phyloP scores from a whole-genome alignment of 92 coral and sea anemone species.

The Parazoanthus atlanticus region DNA sequence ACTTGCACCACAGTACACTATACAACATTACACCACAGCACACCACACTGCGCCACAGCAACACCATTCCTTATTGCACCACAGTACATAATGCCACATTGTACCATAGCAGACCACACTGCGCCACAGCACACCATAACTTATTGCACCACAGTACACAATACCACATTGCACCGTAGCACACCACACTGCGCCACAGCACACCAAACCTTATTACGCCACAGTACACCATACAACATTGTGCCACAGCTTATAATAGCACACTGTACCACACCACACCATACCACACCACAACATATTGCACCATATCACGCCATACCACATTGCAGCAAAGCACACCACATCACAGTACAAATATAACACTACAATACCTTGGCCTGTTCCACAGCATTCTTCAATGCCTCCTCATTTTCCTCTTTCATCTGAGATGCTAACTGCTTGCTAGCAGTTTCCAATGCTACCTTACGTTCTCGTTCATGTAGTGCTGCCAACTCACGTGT shows the following conservation, averaged over 20 bases:
- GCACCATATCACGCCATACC: background rate
- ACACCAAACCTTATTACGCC: too few relatives aligned
- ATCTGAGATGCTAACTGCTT: conserved; percentile 62
- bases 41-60: too few relatives aligned
- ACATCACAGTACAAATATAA: background rate
- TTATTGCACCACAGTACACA: too few relatives aligned
- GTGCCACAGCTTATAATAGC: background rate
- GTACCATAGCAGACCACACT: too few relatives aligned
- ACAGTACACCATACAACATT: too few relatives aligned
- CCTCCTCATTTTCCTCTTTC: conserved; percentile 70
- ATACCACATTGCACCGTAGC: too few relatives aligned
- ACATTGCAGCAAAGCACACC: background rate
- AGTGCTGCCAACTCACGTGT: conserved; percentile 56
- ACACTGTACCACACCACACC: background rate
- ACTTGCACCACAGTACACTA: background rate
- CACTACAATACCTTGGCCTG: conserved; percentile 70
- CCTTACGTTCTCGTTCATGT: conserved; percentile 58
- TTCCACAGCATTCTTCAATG: conserved; percentile 73
- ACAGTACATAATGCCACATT: too few relatives aligned
- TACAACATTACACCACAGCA: conserved; percentile 48
- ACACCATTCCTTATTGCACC: too few relatives aligned
- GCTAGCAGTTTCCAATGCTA: conserved; percentile 63
- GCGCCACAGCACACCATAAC: background rate
- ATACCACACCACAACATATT: background rate
- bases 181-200: too few relatives aligned